Conservation (phyloP, 2,888 invertebrate species). For the Rhamphomyia laevipes region DNA sequence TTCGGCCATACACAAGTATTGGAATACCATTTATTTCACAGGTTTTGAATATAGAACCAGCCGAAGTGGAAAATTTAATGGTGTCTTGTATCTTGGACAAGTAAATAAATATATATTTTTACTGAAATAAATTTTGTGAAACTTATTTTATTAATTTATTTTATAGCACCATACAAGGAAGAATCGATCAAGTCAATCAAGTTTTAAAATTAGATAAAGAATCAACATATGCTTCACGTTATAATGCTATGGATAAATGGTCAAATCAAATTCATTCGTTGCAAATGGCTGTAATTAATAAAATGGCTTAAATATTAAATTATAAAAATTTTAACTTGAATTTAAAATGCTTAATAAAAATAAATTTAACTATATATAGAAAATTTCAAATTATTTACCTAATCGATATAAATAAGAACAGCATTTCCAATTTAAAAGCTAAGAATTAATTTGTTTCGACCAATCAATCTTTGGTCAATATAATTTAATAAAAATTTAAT, state of each 20-base stretch:
- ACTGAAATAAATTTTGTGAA: not conserved
- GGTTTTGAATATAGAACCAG: constrained; percentile 83
- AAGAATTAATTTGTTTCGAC: too few species aligned
- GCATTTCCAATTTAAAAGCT: too few species aligned
- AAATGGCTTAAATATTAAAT: constrained; percentile 61
- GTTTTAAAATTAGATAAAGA: constrained; percentile 78
- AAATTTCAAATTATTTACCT: too few species aligned
- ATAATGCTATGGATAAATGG: constrained; percentile 92
- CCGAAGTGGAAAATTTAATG: constrained; percentile 90
- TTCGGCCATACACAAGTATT: constrained; percentile 95
- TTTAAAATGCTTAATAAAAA: not conserved
- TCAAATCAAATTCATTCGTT: constrained; percentile 79
- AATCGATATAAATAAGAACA: too few species aligned
- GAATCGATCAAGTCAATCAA: constrained; percentile 89
- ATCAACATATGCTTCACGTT: constrained; percentile 72
- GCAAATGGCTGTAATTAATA: constrained; percentile 83
- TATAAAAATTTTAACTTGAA: not conserved
- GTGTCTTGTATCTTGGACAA: constrained; percentile 97
- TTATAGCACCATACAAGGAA: constrained; percentile 66
- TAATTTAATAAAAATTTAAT: too few species aligned
- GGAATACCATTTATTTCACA: constrained; percentile 96
- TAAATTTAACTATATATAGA: too few species aligned
- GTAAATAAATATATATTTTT: constrained; percentile 44
- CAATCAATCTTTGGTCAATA: too few species aligned
- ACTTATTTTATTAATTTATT: not conserved